Conservation (phyloP, 1,140 invertebrate genomes). For the Ladona fulva region DNA sequence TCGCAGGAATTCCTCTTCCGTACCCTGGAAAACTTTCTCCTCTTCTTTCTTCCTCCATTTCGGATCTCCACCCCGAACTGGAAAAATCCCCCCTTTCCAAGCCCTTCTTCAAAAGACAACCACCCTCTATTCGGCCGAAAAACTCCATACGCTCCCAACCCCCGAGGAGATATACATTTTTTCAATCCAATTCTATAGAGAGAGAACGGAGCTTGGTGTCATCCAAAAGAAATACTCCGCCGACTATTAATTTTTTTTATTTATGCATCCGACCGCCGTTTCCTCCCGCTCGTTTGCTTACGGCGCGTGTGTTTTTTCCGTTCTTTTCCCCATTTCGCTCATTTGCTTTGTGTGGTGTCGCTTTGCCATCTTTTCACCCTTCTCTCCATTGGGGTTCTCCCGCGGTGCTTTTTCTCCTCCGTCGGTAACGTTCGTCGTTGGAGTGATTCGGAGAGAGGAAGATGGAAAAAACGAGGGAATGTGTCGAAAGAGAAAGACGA, state of each 20-base stretch:
- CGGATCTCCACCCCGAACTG: too few species aligned
- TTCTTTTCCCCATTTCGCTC: background rate
- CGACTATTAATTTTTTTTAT: conserved; percentile 10
- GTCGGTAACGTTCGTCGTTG: too few species aligned
- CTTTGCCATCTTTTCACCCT: too few species aligned
- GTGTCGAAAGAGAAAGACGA: too few species aligned
- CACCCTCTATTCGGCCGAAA: background rate
- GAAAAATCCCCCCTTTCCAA: background rate
- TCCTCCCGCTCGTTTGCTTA: background rate
- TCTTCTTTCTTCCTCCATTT: background rate
- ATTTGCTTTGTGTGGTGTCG: too few species aligned
- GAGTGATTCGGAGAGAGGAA: too few species aligned
- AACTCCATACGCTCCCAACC: background rate
- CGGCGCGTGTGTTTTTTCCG: background rate
- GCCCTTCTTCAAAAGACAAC: background rate
- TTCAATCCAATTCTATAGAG: background rate
- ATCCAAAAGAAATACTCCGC: background rate
- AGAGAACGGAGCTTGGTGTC: background rate
- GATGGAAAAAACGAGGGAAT: too few species aligned
- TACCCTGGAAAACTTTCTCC: background rate
- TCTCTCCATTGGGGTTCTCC: too few species aligned
- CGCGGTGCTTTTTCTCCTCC: too few species aligned
- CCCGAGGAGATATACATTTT: background rate
- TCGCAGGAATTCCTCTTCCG: background rate
- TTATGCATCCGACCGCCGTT: background rate